Base-by-base conservation (phyloP, 2,113 vertebrate species). In the Tringa solitaria region DNA sequence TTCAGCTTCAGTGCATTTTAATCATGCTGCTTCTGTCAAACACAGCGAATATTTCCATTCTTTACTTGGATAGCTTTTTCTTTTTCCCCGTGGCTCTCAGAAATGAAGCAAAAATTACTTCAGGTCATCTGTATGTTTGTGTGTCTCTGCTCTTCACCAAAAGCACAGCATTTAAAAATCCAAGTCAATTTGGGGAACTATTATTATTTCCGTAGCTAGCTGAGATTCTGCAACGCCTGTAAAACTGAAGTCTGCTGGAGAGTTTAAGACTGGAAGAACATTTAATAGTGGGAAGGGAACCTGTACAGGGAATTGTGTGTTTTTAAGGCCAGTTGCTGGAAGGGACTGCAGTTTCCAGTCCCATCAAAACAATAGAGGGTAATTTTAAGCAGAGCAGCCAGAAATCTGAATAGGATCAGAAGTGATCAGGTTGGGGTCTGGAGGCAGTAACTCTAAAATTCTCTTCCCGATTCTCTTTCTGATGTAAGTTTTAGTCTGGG, bases 1-100 rank as follows among this genome's bases (percentile, higher is more conserved):
- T 98, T 98, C 97, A 45, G 48, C 96, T 93, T 96, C 65, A 72
- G 84, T 91, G 95, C 88, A 76, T 97, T 97, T 97, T 98, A 97
- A 98, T 98, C 97, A 94, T 88, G 85, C 91, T 96, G 94, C 48
- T 59, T 97, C 87, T 94, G 72, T 97, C 96, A 96, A 77, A 92
- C 48, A 8, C 1, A 87, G 91, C 45, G 69, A 92, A 53, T 53
- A 83, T 93, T 97, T 96, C 89, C 51, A 69, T 96, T 95, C 95
- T 96, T 94, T 92, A 86, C 59, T 94, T 57, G 59, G 77, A 79
- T 80, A 59, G 72, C 74, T 59, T 96, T 92, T 92, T 87, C 86
- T 84, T 93, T 78, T 93, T 92, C 81, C 28, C 4, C 12, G 33
- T 84, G 87, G 9, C 15, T 90, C 73, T 93, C 76, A 35, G 93